Percentiles rank a stretch among this genome's conserved stretches.
These are phyloP conservation scores for Drosophila kuntzei DNA, from an alignment of 2,888 invertebrate genomes.

Conservation along the genomic window DNA sequence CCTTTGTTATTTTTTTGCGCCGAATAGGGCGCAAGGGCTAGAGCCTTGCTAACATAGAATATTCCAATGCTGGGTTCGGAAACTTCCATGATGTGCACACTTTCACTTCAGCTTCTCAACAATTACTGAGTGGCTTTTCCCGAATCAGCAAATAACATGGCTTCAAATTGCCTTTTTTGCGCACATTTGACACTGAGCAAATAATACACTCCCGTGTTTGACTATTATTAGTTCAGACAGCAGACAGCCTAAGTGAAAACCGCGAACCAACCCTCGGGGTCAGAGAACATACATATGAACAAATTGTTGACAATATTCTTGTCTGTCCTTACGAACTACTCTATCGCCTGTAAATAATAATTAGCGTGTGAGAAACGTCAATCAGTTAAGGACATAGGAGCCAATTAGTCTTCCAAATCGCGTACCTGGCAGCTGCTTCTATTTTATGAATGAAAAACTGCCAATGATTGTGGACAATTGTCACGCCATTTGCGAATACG, in stretches of 20 bases:
- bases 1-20: conserved; percentile 77
- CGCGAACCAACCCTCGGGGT: conserved; percentile 1
- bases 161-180: conserved; percentile 38
- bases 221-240: conserved; percentile 63
- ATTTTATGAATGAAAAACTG: conserved; percentile 53
- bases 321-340: conserved; percentile 19
- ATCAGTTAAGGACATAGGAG: conserved; percentile 64
- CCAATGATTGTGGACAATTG: conserved; percentile 19
- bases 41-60: conserved; percentile 82
- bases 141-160: conserved; percentile 29
- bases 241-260: conserved; percentile 42
- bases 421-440: conserved; percentile 30
- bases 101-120: conserved; percentile 32
- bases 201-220: conserved; percentile 73
- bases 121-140: conserved; percentile 21
- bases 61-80: conserved; percentile 81
- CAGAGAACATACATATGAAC: conserved; percentile 5
- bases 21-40: conserved; percentile 84
- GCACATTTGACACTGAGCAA: conserved; percentile 67
- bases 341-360: conserved; percentile 72
- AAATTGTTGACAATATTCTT: conserved; percentile 57
- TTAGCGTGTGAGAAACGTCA: conserved; percentile 69
- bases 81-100: conserved; percentile 80
- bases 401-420: conserved; percentile 56
- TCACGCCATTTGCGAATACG: conserved; percentile 38